phyloP scores from a whole-genome alignment of 2,113 vertebrate genomes.

The Steatornis caripensis region DNA sequence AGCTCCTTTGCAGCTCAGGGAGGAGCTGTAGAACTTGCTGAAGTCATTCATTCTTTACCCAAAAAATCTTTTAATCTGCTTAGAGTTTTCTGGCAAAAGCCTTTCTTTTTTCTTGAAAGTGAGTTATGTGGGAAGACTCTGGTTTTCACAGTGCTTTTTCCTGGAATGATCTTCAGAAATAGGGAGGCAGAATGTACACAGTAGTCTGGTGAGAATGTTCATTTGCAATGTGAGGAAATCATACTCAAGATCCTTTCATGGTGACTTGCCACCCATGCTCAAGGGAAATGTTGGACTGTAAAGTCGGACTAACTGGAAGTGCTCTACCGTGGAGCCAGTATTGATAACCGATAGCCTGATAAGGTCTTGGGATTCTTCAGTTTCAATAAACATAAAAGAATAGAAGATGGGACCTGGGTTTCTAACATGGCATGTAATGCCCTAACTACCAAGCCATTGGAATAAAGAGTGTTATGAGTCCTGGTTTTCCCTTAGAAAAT shows the following conservation, averaged over 20 bases:
- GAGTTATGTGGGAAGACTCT: neutral
- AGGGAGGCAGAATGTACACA: neutral
- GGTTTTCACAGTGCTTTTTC: neutral
- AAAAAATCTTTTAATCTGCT: neutral
- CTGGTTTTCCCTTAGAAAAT: neutral
- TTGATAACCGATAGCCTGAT: neutral
- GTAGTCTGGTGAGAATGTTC: neutral
- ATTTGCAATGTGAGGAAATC: neutral
- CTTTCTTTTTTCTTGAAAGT: neutral
- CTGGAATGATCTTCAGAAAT: neutral
- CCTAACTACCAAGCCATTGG: neutral
- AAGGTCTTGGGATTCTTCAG: neutral
- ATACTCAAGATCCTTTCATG: neutral
- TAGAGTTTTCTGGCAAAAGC: neutral
- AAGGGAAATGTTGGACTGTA: neutral
- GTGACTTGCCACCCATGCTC: neutral
- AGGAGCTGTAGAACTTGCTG: neutral
- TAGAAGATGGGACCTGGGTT: neutral
- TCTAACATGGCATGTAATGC: neutral
- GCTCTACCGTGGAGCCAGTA: neutral
- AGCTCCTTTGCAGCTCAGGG: neutral
- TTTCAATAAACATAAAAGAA: neutral
- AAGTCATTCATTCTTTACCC: neutral
- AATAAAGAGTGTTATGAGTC: neutral
- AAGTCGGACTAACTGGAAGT: neutral